These are phyloP conservation scores for Thereva nobilitata DNA, from an alignment of 2,888 invertebrate species.

Conservation along the genomic window DNA sequence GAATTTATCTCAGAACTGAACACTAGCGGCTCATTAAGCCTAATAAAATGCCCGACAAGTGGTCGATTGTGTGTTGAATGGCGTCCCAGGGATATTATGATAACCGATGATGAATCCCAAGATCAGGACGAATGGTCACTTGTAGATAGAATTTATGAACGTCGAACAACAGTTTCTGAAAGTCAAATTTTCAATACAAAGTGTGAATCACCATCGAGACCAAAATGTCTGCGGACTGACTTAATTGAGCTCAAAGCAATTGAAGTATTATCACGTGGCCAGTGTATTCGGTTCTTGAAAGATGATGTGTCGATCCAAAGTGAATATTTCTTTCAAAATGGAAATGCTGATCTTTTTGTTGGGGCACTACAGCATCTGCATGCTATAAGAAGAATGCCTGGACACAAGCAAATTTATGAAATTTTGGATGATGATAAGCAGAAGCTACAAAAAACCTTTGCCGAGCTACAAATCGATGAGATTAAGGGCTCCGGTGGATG, in stretches of 20 bases:
- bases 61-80: conserved; percentile 75
- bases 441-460: conserved; percentile 82
- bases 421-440: conserved; percentile 72
- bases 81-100: conserved; percentile 77
- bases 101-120: conserved; percentile 74
- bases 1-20: conserved; percentile 66
- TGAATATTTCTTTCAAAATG: conserved; percentile 85
- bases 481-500: conserved; percentile 56
- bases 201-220: conserved; percentile 49
- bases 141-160: conserved; percentile 68
- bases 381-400: conserved; percentile 57
- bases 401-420: conserved; percentile 72
- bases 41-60: conserved; percentile 54
- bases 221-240: conserved; percentile 62
- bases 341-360: conserved; percentile 73
- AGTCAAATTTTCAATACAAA: conserved; percentile 56
- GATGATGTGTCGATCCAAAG: conserved; percentile 64
- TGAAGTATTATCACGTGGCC: conserved; percentile 62
- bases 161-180: conserved; percentile 51
- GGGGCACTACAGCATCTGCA: conserved; percentile 52
- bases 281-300: conserved; percentile 68
- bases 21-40: conserved; percentile 59
- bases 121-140: conserved; percentile 82
- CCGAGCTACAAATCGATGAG: conserved; percentile 74
- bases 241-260: conserved; percentile 70